Evolutionary conservation across 2,888 invertebrate genomes (phyloP).

Genomic region (Microplitis manilae): DNA sequence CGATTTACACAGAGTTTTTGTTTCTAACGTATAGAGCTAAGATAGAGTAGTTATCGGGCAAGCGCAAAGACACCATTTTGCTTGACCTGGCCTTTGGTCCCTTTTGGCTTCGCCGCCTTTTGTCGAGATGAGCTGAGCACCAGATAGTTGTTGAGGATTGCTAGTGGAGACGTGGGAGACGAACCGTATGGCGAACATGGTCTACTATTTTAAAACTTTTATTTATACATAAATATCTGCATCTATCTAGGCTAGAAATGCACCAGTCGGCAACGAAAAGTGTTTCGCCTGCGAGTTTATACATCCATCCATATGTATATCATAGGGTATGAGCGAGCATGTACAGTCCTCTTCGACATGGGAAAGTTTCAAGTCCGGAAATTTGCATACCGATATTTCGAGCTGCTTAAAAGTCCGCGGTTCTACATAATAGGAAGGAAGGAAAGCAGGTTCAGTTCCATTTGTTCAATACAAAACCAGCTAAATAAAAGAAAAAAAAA

Average conservation of each 20-base stretch:
- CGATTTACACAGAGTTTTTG: constrained; percentile 5
- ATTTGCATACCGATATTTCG: constrained; percentile 27
- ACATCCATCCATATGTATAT: constrained; percentile 16
- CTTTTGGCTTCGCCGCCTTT: constrained; percentile 31
- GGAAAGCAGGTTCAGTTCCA: background rate
- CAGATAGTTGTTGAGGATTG: background rate
- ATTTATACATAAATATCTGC: constrained; percentile 16
- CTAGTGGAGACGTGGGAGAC: constrained; percentile 16
- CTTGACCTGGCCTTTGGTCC: constrained; percentile 31
- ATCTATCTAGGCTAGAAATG: constrained; percentile 9
- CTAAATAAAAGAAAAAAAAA: constrained; percentile 3
- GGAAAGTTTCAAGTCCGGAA: constrained; percentile 15
- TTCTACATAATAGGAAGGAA: constrained; percentile 5
- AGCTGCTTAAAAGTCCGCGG: constrained; percentile 21
- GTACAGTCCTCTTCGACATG: background rate
- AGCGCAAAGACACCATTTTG: constrained; percentile 37
- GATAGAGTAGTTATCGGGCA: constrained; percentile 16
- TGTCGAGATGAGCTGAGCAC: constrained; percentile 21
- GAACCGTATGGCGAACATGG: constrained; percentile 29
- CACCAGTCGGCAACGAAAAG: constrained; percentile 8
- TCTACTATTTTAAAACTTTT: constrained; percentile 16
- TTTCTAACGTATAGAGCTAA: background rate
- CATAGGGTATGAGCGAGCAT: constrained; percentile 2
- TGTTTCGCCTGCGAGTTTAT: constrained; percentile 21
- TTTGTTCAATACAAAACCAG: background rate